Conservation (phyloP, 1,140 invertebrate species). For the Odontomachus brunneus region DNA sequence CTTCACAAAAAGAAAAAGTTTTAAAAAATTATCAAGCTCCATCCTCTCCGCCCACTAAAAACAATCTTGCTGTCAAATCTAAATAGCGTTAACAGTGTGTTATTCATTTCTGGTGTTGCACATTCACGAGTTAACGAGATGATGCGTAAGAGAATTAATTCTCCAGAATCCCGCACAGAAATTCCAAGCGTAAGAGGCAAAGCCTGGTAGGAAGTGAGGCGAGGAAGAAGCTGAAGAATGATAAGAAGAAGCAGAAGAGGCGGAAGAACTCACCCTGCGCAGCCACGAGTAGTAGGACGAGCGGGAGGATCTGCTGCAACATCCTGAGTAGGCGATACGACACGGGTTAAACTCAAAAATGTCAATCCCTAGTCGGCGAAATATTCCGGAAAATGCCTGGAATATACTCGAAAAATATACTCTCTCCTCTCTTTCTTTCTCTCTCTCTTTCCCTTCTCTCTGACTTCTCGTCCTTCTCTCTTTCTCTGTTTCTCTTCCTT, state of each 20-base stretch:
- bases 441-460: not conserved
- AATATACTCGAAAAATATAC: not conserved
- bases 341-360: conserved; percentile 52
- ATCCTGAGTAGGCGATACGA: conserved; percentile 69
- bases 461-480: conserved; percentile 20
- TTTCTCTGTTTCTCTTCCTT: conserved; percentile 36
- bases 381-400: conserved; percentile 19
- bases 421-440: no score
- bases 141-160: not conserved
- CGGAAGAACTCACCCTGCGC: conserved; percentile 78
- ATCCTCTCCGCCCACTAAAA: not conserved
- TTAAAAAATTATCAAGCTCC: no score
- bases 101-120: not conserved
- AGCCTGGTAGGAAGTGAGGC: conserved; percentile 10
- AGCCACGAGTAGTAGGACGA: conserved; percentile 79
- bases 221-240: conserved; percentile 12
- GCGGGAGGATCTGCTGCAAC: conserved; percentile 75
- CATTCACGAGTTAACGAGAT: no score
- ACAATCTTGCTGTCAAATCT: not conserved
- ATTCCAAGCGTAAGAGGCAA: not conserved
- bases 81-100: not conserved
- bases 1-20: no score
- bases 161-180: not conserved
- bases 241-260: conserved; percentile 27
- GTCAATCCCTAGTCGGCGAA: conserved; percentile 33